Evolutionary conservation across 2,797 vertebrate species (phyloP).

Genomic region (Calcarius lapponicus): DNA sequence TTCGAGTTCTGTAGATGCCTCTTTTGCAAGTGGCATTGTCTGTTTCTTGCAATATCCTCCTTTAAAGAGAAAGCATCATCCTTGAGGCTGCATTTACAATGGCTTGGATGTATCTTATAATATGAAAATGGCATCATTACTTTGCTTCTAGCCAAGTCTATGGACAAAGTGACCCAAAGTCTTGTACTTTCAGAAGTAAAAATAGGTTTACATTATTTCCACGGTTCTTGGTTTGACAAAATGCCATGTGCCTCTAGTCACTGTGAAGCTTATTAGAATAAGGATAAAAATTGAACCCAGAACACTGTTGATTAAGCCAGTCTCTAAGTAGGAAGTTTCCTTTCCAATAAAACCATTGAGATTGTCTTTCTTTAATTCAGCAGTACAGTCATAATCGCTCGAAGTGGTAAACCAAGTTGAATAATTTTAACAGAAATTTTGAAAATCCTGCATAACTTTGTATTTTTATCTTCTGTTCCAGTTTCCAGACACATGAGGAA

Average conservation of each 20-base stretch:
- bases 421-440: not conserved
- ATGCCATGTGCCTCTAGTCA: not conserved
- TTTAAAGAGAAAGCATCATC: not conserved
- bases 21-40: not conserved
- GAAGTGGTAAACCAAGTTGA: not conserved
- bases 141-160: constrained; percentile 1
- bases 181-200: not conserved
- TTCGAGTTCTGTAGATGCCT: not conserved
- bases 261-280: not conserved
- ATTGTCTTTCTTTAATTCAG: not conserved
- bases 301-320: not conserved
- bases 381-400: not conserved
- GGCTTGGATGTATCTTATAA: not conserved
- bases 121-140: not conserved
- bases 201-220: not conserved
- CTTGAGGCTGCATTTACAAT: not conserved
- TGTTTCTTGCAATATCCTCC: not conserved
- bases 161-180: not conserved
- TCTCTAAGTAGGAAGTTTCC: not conserved
- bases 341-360: not conserved
- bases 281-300: not conserved
- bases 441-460: not conserved
- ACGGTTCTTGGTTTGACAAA: not conserved
- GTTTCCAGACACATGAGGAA: not conserved
- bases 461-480: not conserved